Evolutionary conservation across 2,888 invertebrate genomes (phyloP).

Genomic region (Acronicta alni): DNA sequence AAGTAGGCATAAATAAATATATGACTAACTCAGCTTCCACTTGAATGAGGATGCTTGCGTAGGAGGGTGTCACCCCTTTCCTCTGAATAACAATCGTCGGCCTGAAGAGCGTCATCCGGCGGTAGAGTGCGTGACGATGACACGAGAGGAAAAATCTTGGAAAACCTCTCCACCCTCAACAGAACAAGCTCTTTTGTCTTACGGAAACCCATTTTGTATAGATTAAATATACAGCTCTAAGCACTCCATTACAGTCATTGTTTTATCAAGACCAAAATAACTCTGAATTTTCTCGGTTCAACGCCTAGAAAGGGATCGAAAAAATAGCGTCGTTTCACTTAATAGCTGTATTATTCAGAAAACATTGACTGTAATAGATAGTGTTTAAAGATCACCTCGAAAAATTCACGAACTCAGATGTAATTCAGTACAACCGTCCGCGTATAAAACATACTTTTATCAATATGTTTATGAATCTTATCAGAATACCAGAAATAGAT

Average conservation of each 20-base stretch:
- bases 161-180: slow-evolving; percentile 47
- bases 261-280: slow-evolving; percentile 25
- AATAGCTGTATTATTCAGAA: slow-evolving; percentile 25
- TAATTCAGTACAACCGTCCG: slow-evolving; percentile 16
- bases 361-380: slow-evolving; percentile 2
- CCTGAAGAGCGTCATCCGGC: slow-evolving; percentile 74
- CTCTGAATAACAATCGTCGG: slow-evolving; percentile 77
- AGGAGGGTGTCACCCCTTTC: slow-evolving; percentile 85
- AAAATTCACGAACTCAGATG: slow-evolving; percentile 1
- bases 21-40: slow-evolving; percentile 75
- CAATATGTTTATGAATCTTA: slow-evolving; percentile 25
- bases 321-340: slow-evolving; percentile 15
- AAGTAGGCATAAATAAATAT: slow-evolving; percentile 43
- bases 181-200: slow-evolving; percentile 44
- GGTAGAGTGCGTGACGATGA: slow-evolving; percentile 68
- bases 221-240: slow-evolving; percentile 34
- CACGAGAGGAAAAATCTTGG: slow-evolving; percentile 60
- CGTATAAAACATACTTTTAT: slow-evolving; percentile 27
- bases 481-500: slow-evolving; percentile 30
- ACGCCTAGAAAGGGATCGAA: slow-evolving; percentile 1
- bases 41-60: slow-evolving; percentile 80
- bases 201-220: slow-evolving; percentile 32
- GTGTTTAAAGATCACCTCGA: slow-evolving; percentile 17
- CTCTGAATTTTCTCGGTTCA: slow-evolving; percentile 9
- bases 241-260: slow-evolving; percentile 20